Conservation (phyloP, 2,797 vertebrate genomes). For the Bradypodion ventrale region DNA sequence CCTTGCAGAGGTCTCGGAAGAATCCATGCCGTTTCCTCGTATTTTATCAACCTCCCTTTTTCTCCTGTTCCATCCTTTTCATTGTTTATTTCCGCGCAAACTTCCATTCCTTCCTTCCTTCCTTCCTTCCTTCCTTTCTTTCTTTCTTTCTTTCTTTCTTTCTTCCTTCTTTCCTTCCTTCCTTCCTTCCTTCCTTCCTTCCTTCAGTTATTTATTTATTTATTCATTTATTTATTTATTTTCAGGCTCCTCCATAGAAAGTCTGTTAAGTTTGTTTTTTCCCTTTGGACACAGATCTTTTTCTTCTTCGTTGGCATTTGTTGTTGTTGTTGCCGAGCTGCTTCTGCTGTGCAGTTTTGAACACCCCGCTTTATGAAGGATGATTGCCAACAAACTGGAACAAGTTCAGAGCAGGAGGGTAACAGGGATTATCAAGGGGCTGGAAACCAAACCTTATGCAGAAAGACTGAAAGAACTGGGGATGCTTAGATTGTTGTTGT, state of each 20-base stretch:
- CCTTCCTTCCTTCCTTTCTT: background rate
- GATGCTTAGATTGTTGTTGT: too few species aligned
- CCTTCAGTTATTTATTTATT: too few species aligned
- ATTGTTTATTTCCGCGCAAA: background rate
- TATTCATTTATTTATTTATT: too few species aligned
- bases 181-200: too few species aligned
- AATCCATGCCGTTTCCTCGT: background rate
- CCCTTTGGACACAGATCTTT: background rate
- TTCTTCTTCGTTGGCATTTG: background rate
- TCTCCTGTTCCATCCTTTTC: background rate
- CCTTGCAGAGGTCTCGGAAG: background rate
- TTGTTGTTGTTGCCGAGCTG: background rate
- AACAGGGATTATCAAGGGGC: too few species aligned
- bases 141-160: background rate
- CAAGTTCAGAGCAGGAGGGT: too few species aligned
- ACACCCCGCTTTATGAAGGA: too few species aligned
- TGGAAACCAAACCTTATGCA: too few species aligned
- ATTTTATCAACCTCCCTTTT: background rate
- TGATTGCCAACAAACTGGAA: too few species aligned
- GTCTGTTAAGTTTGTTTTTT: background rate
- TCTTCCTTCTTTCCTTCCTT: too few species aligned
- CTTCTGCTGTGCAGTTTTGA: background rate
- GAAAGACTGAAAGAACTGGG: too few species aligned
- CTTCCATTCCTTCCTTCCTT: background rate
- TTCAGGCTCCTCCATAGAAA: too few species aligned